phyloP scores from a whole-genome alignment of 2,113 vertebrate genomes.

The Sarotherodon lohbergeri region DNA sequence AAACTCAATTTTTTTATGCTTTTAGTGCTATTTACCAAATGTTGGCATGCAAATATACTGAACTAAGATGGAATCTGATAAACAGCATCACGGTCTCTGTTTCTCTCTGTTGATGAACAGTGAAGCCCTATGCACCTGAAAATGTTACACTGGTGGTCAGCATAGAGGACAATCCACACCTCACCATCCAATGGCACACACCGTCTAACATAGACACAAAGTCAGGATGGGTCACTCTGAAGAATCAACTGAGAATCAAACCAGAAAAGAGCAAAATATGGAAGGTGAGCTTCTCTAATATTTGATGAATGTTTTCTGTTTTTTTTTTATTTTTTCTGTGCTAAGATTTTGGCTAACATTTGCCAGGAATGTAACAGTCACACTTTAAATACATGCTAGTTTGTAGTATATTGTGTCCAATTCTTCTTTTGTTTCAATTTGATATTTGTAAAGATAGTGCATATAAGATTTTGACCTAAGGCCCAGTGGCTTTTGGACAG shows the following conservation, averaged over 20 bases:
- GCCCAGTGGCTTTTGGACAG: background rate
- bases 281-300: conserved; percentile 62
- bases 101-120: conserved; percentile 55
- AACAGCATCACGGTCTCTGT: background rate
- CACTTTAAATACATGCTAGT: background rate
- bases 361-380: background rate
- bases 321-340: too few relatives aligned
- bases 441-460: background rate
- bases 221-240: conserved; percentile 75
- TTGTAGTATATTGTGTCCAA: background rate
- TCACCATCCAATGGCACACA: conserved; percentile 73
- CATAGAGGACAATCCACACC: conserved; percentile 6
- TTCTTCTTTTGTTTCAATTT: background rate
- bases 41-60: background rate
- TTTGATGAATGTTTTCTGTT: background rate
- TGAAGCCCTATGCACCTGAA: conserved; percentile 78
- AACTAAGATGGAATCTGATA: background rate
- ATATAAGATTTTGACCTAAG: too few relatives aligned
- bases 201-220: conserved; percentile 61
- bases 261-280: conserved; percentile 66
- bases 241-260: conserved; percentile 79
- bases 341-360: background rate
- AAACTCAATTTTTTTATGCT: background rate
- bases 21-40: background rate
- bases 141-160: conserved; percentile 68